phyloP scores from a whole-genome alignment of 1,140 invertebrate species.

The Hyles vespertilio region DNA sequence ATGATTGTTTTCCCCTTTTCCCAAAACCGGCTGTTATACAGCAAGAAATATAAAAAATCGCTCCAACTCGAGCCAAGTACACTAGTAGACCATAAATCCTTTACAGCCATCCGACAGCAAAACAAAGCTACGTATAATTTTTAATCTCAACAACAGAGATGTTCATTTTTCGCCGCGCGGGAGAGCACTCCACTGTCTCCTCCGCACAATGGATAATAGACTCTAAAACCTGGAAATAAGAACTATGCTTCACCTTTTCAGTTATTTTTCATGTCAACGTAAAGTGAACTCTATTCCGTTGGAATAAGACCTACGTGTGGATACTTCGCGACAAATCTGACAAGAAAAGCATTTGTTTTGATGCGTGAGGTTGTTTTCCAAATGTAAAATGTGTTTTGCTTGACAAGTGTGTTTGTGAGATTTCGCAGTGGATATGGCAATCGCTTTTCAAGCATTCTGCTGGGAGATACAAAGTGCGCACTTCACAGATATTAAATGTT shows the following conservation, averaged over 20 bases:
- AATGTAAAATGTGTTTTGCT: conserved; percentile 5
- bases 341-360: no score
- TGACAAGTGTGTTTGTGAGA: conserved; percentile 38
- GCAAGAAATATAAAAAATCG: no score
- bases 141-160: conserved; percentile 58
- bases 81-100: neutral
- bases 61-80: no score
- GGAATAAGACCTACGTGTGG: conserved; percentile 4
- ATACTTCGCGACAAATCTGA: no score
- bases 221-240: conserved; percentile 13
- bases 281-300: conserved; percentile 10
- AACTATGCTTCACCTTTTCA: no score
- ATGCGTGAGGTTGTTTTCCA: conserved; percentile 1
- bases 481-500: no score
- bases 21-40: no score
- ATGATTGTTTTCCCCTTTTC: no score
- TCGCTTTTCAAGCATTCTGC: no score
- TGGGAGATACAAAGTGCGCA: conserved; percentile 1
- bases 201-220: conserved; percentile 5
- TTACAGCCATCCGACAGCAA: conserved; percentile 1
- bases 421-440: conserved; percentile 20
- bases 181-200: neutral
- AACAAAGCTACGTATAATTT: conserved; percentile 57
- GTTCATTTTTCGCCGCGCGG: conserved; percentile 56
- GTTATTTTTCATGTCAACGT: neutral